A percentile compares a stretch with the other conserved stretches of the same genome.
Conservation (phyloP, 1,140 invertebrate genomes). For the Drosophila lacertosa region DNA sequence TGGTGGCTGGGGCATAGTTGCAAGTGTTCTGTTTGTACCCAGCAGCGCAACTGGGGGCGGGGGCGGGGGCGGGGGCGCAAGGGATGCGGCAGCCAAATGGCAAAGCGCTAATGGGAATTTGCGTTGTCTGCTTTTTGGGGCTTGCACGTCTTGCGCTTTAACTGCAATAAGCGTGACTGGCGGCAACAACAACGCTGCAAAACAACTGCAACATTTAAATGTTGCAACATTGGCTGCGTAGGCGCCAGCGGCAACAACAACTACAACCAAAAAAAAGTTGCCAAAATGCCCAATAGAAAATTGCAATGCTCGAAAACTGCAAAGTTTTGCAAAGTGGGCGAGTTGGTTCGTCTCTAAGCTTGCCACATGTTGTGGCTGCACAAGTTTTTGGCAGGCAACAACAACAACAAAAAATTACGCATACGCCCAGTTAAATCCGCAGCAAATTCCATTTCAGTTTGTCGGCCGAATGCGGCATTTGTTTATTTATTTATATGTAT, state of each 20-base stretch:
- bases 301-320: slow-evolving; percentile 54
- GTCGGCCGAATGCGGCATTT: slow-evolving; percentile 28
- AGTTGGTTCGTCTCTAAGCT: slow-evolving; percentile 33
- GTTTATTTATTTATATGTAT: slow-evolving; percentile 34
- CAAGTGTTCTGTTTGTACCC: not conserved
- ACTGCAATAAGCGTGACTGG: slow-evolving; percentile 60
- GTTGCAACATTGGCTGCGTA: slow-evolving; percentile 54
- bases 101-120: slow-evolving; percentile 77
- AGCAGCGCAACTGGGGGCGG: not conserved
- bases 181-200: slow-evolving; percentile 20
- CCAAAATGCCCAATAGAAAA: slow-evolving; percentile 63
- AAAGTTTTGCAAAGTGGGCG: slow-evolving; percentile 30
- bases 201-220: slow-evolving; percentile 54
- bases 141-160: slow-evolving; percentile 72
- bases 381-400: slow-evolving; percentile 44
- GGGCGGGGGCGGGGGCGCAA: not conserved
- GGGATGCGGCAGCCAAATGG: slow-evolving; percentile 36
- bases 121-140: slow-evolving; percentile 51
- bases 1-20: slow-evolving; percentile 10
- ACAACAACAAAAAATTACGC: slow-evolving; percentile 52
- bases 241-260: slow-evolving; percentile 17
- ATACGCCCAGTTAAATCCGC: slow-evolving; percentile 51
- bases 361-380: slow-evolving; percentile 66
- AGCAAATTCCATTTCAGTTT: slow-evolving; percentile 32
- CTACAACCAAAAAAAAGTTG: slow-evolving; percentile 29